A percentile compares a stretch with the other conserved stretches of the same genome.
These are phyloP conservation scores for Pandemis cinnamomeana DNA, from an alignment of 2,888 invertebrate species.

Conservation along the genomic window DNA sequence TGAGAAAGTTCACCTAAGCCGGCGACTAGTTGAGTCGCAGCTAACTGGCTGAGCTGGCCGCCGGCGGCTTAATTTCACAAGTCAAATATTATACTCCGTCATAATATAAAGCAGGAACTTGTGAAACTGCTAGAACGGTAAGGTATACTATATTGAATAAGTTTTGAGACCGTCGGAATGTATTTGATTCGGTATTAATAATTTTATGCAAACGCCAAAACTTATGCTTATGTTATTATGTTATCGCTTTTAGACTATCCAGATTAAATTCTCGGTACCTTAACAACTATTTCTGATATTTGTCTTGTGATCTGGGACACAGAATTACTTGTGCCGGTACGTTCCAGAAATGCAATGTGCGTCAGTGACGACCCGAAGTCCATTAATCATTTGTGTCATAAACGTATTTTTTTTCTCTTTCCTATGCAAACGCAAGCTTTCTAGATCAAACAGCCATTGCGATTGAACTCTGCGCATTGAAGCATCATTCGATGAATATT, in stretches of 20 bases:
- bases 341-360: too few relatives aligned
- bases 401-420: too few relatives aligned
- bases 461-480: too few relatives aligned
- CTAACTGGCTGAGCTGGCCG: conserved; percentile 11
- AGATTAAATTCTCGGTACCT: background rate
- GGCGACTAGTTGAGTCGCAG: background rate
- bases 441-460: too few relatives aligned
- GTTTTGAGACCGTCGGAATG: background rate
- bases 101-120: conserved; percentile 15
- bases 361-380: too few relatives aligned
- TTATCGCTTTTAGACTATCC: background rate
- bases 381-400: too few relatives aligned
- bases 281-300: background rate
- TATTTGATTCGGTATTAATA: background rate
- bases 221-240: background rate
- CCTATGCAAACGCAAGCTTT: too few relatives aligned
- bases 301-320: too few relatives aligned
- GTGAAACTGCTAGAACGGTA: conserved; percentile 5
- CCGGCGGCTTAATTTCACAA: conserved; percentile 13
- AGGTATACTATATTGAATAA: conserved; percentile 11
- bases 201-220: background rate
- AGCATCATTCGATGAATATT: too few relatives aligned
- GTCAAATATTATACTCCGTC: conserved; percentile 13
- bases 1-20: conserved; percentile 12
- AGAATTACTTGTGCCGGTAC: too few relatives aligned